A percentile compares a stretch with the other conserved stretches of the same genome.
Evolutionary conservation across 2,888 invertebrate species (phyloP).

Genomic region (Callyntrura guangdongensis): DNA sequence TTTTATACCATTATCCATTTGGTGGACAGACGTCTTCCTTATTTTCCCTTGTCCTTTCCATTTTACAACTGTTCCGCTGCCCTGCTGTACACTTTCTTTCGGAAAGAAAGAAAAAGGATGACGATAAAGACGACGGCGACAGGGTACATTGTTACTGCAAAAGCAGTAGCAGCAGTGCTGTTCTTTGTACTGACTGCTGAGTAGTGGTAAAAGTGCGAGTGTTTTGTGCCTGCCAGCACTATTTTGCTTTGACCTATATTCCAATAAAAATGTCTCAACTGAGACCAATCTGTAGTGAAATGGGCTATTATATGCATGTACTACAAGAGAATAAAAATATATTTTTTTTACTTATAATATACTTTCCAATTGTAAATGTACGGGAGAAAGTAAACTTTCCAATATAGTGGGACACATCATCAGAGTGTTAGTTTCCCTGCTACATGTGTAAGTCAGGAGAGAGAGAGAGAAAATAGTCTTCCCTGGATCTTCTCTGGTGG

Average conservation of each 20-base stretch:
- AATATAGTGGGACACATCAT: too few relatives aligned
- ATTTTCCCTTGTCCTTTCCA: constrained; percentile 41
- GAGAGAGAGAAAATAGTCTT: too few relatives aligned
- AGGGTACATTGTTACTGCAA: neutral
- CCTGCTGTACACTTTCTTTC: neutral
- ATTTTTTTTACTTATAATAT: neutral
- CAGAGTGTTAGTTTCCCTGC: too few relatives aligned
- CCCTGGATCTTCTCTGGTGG: too few relatives aligned
- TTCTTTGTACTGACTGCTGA: neutral
- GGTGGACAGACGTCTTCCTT: constrained; percentile 44
- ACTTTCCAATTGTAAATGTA: too few relatives aligned
- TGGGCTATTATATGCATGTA: constrained; percentile 15
- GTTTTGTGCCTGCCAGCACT: constrained; percentile 56
- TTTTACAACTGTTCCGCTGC: constrained; percentile 61
- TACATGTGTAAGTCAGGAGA: too few relatives aligned
- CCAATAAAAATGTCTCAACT: constrained; percentile 70
- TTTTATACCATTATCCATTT: neutral
- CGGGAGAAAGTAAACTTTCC: neutral
- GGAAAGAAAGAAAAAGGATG: constrained; percentile 13
- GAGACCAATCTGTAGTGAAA: constrained; percentile 60
- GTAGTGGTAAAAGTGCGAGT: constrained; percentile 34
- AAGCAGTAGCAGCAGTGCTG: neutral
- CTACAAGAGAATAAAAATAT: neutral
- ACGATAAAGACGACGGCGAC: neutral
- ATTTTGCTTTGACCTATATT: constrained; percentile 67